Base-by-base conservation (phyloP, 1,140 invertebrate species). In the Ephestia elutella region DNA sequence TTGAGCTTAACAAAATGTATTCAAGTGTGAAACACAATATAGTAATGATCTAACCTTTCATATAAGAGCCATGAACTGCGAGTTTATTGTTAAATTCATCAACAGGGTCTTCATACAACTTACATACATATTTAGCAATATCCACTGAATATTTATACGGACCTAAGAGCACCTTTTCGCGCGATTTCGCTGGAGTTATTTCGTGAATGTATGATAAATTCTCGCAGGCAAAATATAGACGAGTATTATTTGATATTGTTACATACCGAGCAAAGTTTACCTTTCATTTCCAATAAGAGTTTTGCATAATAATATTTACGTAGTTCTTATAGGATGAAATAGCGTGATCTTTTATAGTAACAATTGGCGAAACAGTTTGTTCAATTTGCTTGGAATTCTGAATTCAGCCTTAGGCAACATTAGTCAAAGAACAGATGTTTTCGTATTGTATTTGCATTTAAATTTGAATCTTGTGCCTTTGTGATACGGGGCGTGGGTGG, bases 381-480 rank as follows among this genome's bases (percentile, higher is more conserved):
- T 21, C 49, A 59, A 63, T 59, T 59, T 59, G 55, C 54, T 63
- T 32, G 21, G 28, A 63, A 59, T 19, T 51, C 11, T 21, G 28
- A 63, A 59, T 19, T 51, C 11, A 10, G 44, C 50, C 50, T 49
- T 32, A 48, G 51, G 48, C 32, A 51, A 51, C 49, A 56, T 50
- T 63, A 50, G 56, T 55, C 17, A 57, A 57, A 56, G 56, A 13
- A 38, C 35, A 53, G 49, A 17, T 60, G 28, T 25, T 57, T 53
- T 57, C 18, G 20, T 13, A 44, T 1, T 30, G n/a, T 50, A 17
- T 50, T 17, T 30, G 21, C 49, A 44, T 32, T 57, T 19, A 9
- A 60, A 21, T 56, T 56, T 49, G 48, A 50, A 28, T 56, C 54
- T 56, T 60, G 21, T 32, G 25, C 2, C 44, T 56, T 4, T 20